Evolutionary conservation across 37 sponge, comb jelly and placozoan species (phyloP), one percentile per base, ranked within the genome.

Genomic region (Eunapius fragilis): DNA sequence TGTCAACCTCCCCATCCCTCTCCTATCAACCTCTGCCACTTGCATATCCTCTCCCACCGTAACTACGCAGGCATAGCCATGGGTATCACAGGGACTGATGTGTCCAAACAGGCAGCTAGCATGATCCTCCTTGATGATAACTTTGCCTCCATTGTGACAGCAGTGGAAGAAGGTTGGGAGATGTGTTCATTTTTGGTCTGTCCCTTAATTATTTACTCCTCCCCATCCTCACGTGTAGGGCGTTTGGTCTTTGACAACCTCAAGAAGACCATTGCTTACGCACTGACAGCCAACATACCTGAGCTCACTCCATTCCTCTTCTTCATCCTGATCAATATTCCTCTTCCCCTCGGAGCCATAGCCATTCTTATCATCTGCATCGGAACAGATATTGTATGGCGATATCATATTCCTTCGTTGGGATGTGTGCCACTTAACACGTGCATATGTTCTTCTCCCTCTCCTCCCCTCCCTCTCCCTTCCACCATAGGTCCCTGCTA

Each of bases 51-150:
- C n/a, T n/a, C n/a, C n/a, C n/a, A n/a, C n/a, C n/a, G n/a, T n/a
- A n/a, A 45, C 47, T 69, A 3, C 38, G 6, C 69, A 97, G 98
- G 98, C 75, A 90, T 98, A 69, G 99, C 99, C 47, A 98, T 98
- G 99, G 99, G 99, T 14, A 98, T 98, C 67, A 86, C 99, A 27
- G 99, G 99, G 24, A 94, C 99, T 41, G 99, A 98, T 77, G 99
- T 98, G 35, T 98, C 99, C 49, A 98, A 98, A 67, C 97, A 98
- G 48, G 99, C 99, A 25, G 99, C 99, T 67, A 97, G 97, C 82
- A 98, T 98, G 99, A 95, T 98, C 37, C 80, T 98, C 19, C 84
- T 98, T 37, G 99, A 98, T 82, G 99, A 98, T 77, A 98, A 98
- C 91, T 98, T 98, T 90, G 97, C 97, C 25, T 98, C 99, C 69